Evolutionary conservation across 1,140 invertebrate species (phyloP), one percentile per base, ranked within the genome.

Genomic region (Schlechtendalia chinensis): DNA sequence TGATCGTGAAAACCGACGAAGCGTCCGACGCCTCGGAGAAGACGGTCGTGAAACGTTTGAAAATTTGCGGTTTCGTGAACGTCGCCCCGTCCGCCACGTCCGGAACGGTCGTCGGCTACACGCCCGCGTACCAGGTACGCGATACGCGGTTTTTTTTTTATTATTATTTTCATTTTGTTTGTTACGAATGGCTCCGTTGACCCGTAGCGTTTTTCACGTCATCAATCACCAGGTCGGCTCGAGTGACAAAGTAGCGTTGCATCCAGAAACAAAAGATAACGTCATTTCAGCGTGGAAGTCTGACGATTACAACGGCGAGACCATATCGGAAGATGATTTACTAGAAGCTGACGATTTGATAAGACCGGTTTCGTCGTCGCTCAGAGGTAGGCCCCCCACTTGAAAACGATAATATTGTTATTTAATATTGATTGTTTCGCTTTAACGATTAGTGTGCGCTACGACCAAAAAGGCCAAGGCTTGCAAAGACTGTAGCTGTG

Each of bases 401-500:
- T 39, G 32, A 39, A 39, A 39, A 39, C 32, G 47, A 50, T 12
- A 50, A 50, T 6, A 12, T 50, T 1, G 8, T 50, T 50, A 12
- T 12, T 12, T 50, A 50, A 50, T 67, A 50, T 29, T 77, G 71
- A 8, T 74, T 65, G 45, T 22, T 11, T 45, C 24, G 22, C 0
- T 0, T 47, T 24, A 83, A 84, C 82, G 89, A 90, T 81, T 85
- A 93, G 95, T 94, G 10, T 97, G 95, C 87, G 91, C 93, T 39
- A 96, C 94, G 54, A 95, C 93, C 12, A 94, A 93, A 3, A 96
- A 97, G 86, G 89, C 94, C 65, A 98, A 98, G 86, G 97, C 98
- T 0, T 99, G 98, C 85, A 99, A 98, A 84, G 94, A 99, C 86
- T 99, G 98, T 85, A 91, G 92, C 8, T 99, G 98, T 88, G 98